These are phyloP conservation scores for Campylomormyrus numenius DNA, from an alignment of 2,113 vertebrate genomes.

Conservation along the genomic window DNA sequence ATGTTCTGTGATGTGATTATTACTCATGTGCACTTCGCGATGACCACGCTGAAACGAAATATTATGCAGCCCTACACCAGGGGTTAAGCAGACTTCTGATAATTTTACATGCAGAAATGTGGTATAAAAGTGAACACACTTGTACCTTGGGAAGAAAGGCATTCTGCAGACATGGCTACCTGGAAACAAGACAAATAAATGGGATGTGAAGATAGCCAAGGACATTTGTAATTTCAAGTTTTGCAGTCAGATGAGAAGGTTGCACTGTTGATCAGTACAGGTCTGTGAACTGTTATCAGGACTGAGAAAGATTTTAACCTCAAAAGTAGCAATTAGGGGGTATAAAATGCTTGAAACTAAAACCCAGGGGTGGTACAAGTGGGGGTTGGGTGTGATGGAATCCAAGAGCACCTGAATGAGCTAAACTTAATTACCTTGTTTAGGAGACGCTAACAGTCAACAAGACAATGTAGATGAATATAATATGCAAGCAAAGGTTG, in stretches of 20 bases:
- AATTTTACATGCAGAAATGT: not conserved
- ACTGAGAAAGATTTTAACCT: conserved; percentile 41
- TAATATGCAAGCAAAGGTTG: not conserved
- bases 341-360: not conserved
- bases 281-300: conserved; percentile 77
- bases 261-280: conserved; percentile 75
- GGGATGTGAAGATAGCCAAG: not conserved
- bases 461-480: not conserved
- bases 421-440: no score
- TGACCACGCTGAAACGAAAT: not conserved
- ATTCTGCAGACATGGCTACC: not conserved
- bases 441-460: no score
- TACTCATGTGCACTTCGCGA: not conserved
- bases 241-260: conserved; percentile 55
- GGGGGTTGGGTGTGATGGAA: no score
- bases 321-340: not conserved
- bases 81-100: not conserved
- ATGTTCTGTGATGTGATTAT: not conserved
- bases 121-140: not conserved
- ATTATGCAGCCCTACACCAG: not conserved
- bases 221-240: not conserved
- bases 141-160: not conserved
- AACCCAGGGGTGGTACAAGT: not conserved
- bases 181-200: not conserved
- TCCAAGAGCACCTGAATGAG: no score